phyloP scores from a whole-genome alignment of 2,888 invertebrate species.

The Didymodactylos carnosus region DNA sequence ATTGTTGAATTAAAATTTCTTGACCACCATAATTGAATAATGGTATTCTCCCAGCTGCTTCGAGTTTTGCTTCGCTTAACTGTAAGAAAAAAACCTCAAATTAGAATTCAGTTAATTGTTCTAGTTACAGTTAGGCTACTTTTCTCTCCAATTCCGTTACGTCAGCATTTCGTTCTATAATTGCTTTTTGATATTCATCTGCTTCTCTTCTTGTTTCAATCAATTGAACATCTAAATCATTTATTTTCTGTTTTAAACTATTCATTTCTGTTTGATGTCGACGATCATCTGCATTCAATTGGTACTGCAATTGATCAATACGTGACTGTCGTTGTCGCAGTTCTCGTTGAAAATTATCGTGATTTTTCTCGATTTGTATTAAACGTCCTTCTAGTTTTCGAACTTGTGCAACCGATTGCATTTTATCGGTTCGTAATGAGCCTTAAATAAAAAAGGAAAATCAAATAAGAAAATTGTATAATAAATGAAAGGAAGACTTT shows the following conservation, averaged over 20 bases:
- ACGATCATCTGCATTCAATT: constrained; percentile 22
- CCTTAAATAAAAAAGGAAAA: background rate
- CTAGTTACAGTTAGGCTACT: no score
- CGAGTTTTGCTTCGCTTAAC: constrained; percentile 7
- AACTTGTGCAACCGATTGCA: constrained; percentile 25
- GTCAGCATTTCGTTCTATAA: constrained; percentile 27
- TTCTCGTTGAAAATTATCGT: background rate
- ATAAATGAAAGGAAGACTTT: background rate
- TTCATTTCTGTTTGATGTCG: constrained; percentile 24
- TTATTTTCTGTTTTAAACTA: constrained; percentile 22
- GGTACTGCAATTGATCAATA: constrained; percentile 29
- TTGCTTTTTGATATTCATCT: constrained; percentile 29
- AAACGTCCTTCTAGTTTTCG: constrained; percentile 28
- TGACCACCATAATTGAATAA: constrained; percentile 18
- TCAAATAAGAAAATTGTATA: background rate
- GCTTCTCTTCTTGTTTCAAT: constrained; percentile 28
- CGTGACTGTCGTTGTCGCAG: constrained; percentile 24
- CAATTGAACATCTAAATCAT: constrained; percentile 26
- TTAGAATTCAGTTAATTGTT: no score
- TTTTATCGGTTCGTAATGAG: constrained; percentile 24
- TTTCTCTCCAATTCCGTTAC: constrained; percentile 25
- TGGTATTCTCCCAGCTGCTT: constrained; percentile 8
- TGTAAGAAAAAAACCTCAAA: no score
- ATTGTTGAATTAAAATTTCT: constrained; percentile 31
- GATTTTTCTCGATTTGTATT: constrained; percentile 20